These are phyloP conservation scores for Danio tinwini DNA, from an alignment of 2,797 vertebrate genomes.

Conservation along the genomic window DNA sequence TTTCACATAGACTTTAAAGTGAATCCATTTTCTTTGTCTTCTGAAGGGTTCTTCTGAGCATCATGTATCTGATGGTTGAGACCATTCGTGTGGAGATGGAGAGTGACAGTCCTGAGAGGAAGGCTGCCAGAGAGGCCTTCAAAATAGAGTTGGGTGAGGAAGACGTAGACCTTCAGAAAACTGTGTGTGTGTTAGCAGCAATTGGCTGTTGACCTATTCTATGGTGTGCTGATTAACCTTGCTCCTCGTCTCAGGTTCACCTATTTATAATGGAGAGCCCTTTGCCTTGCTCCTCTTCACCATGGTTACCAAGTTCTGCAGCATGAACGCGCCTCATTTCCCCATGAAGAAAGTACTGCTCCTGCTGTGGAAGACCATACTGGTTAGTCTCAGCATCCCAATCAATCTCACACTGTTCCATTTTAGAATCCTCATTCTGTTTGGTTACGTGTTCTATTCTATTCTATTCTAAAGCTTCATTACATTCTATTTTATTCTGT, in stretches of 20 bases:
- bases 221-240: constrained; percentile 34
- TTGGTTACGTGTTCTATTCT: background rate
- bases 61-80: constrained; percentile 98
- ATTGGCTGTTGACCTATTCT: constrained; percentile 33
- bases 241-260: constrained; percentile 78
- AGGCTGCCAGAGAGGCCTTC: constrained; percentile 84
- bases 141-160: constrained; percentile 88
- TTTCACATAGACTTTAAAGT: too few species aligned
- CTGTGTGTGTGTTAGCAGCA: constrained; percentile 24
- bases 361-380: constrained; percentile 92
- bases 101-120: constrained; percentile 85
- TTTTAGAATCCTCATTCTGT: background rate
- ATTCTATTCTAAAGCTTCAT: background rate
- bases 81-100: constrained; percentile 87
- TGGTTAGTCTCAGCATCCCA: constrained; percentile 77
- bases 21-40: constrained; percentile 29
- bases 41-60: constrained; percentile 89
- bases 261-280: constrained; percentile 87
- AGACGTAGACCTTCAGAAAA: constrained; percentile 36
- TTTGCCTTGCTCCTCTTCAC: constrained; percentile 93
- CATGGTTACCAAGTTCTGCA: constrained; percentile 97
- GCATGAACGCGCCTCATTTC: constrained; percentile 92
- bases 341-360: constrained; percentile 97
- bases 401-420: too few species aligned
- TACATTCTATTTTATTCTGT: background rate